Conservation (phyloP, 2,113 vertebrate genomes). For the Cryptomyrus ogoouensis region DNA sequence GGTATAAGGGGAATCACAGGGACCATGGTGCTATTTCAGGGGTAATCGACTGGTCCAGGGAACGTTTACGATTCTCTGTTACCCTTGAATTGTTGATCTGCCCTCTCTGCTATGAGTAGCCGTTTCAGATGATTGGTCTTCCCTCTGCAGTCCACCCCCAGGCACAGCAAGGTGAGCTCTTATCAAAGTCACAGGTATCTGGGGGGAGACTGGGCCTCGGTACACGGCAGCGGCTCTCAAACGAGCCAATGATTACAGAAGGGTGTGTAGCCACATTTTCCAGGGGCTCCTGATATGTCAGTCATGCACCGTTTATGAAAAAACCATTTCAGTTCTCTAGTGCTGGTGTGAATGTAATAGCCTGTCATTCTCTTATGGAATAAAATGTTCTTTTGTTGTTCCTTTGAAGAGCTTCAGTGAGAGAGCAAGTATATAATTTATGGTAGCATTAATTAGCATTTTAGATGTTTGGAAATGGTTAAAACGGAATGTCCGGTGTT, state of each 20-base stretch:
- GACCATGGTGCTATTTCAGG: background rate
- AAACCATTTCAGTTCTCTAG: background rate
- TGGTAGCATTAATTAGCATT: background rate
- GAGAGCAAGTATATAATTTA: background rate
- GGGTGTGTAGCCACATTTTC: background rate
- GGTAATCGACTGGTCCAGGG: background rate
- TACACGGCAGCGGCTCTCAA: background rate
- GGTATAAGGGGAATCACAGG: too few relatives aligned
- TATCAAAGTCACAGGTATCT: background rate
- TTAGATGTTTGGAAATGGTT: background rate
- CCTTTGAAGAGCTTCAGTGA: background rate
- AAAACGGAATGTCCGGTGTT: background rate
- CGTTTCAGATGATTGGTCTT: slow-evolving; percentile 19
- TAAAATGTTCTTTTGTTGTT: background rate
- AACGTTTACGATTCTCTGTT: background rate
- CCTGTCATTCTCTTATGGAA: background rate
- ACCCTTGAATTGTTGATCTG: background rate
- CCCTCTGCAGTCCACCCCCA: slow-evolving; percentile 69
- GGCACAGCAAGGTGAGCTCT: slow-evolving; percentile 85
- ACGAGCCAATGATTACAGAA: background rate
- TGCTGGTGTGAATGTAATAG: background rate
- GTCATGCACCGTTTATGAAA: background rate
- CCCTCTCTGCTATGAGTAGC: background rate
- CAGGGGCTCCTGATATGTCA: background rate
- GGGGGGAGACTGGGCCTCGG: background rate